A percentile compares a stretch with the other conserved stretches of the same genome.
Evolutionary conservation across 2,113 vertebrate genomes (phyloP).

Genomic region (Odocoileus hemionus): DNA sequence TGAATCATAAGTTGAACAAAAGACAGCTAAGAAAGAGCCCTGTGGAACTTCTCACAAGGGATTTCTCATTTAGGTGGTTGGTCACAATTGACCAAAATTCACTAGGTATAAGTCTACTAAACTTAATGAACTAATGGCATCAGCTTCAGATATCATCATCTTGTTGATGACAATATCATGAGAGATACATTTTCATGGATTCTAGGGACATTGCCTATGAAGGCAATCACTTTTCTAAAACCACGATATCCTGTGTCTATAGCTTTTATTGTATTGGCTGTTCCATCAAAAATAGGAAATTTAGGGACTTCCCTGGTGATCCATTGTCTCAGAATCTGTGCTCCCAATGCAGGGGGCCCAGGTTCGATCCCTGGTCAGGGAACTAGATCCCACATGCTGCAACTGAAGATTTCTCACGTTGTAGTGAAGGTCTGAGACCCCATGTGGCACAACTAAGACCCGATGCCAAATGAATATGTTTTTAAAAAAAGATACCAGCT

Average conservation of each 20-base stretch:
- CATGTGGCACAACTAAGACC: not conserved
- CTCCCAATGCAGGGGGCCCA: not conserved
- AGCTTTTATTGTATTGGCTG: not conserved
- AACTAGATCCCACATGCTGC: not conserved
- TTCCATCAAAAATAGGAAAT: slow-evolving; percentile 11
- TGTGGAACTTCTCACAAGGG: not conserved
- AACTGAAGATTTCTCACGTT: not conserved
- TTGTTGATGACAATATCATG: not conserved
- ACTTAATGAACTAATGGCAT: not conserved
- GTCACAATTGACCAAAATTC: not conserved
- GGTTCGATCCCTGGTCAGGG: not conserved
- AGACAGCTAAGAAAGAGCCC: not conserved
- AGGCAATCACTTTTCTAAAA: not conserved
- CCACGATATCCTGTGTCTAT: not conserved
- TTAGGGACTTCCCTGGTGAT: not conserved
- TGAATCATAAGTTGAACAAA: not conserved
- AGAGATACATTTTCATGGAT: not conserved
- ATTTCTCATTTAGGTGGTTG: not conserved
- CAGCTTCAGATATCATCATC: not conserved
- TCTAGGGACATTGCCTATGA: not conserved
- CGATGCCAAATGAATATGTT: not conserved
- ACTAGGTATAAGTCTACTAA: not conserved
- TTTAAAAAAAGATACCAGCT: not conserved
- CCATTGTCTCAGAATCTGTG: not conserved
- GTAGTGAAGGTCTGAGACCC: not conserved